Percentiles rank a stretch among this genome's conserved stretches.
phyloP scores from a whole-genome alignment of 2,888 invertebrate species.

The Anagyrus pseudococci region DNA sequence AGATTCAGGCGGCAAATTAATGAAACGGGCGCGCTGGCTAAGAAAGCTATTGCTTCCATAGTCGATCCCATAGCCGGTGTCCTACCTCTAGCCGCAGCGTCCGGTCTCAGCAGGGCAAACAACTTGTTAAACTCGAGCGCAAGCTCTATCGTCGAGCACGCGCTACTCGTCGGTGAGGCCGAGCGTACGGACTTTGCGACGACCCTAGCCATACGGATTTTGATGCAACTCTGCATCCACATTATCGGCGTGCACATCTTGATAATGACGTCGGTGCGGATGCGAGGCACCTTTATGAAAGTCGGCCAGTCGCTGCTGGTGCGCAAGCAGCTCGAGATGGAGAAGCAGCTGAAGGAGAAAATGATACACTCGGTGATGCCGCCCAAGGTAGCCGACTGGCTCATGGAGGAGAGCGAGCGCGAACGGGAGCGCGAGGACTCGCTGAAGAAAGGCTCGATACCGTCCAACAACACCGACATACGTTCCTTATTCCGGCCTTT shows the following conservation, averaged over 20 bases:
- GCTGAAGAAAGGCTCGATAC: constrained; percentile 59
- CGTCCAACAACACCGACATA: constrained; percentile 68
- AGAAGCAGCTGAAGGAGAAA: constrained; percentile 93
- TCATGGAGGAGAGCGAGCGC: constrained; percentile 77
- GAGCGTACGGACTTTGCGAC: constrained; percentile 49
- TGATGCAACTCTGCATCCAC: constrained; percentile 89
- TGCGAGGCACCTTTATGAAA: constrained; percentile 96
- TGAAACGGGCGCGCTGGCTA: constrained; percentile 10
- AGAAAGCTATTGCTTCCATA: too few relatives aligned
- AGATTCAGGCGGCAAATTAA: constrained; percentile 19
- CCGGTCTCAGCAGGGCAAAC: constrained; percentile 4
- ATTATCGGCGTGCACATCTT: constrained; percentile 91
- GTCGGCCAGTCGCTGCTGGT: constrained; percentile 91
- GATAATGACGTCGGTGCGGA: constrained; percentile 90
- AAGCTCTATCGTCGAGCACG: constrained; percentile 14
- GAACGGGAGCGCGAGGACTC: constrained; percentile 68
- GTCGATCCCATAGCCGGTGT: constrained; percentile 27
- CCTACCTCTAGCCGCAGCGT: constrained; percentile 19
- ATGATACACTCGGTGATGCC: constrained; percentile 99
- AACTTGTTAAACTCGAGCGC: constrained; percentile 1
- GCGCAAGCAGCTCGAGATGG: constrained; percentile 87
- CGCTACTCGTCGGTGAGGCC: neutral
- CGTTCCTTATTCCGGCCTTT: constrained; percentile 91
- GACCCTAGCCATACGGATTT: constrained; percentile 70
- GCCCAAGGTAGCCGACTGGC: constrained; percentile 86